phyloP scores from a whole-genome alignment of 2,797 vertebrate genomes.

The Decapterus maruadsi region DNA sequence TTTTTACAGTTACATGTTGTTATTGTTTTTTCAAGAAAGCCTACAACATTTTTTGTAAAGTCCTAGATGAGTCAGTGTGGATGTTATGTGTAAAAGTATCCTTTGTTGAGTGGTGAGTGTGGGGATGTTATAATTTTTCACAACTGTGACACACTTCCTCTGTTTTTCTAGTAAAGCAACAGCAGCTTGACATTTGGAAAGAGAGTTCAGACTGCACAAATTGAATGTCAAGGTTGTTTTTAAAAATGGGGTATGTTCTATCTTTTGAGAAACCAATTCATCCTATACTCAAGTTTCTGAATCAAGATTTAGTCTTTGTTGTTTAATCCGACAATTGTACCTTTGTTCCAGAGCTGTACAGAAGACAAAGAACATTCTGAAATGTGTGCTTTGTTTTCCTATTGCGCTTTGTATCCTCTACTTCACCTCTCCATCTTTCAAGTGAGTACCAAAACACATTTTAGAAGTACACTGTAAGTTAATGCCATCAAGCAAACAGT shows the following conservation, averaged over 20 bases:
- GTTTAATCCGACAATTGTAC: neutral
- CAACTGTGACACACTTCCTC: neutral
- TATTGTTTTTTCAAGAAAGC: too few relatives aligned
- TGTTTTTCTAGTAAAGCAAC: neutral
- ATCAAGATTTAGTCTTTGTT: neutral
- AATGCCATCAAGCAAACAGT: too few relatives aligned
- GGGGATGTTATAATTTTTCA: neutral
- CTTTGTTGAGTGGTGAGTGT: too few relatives aligned
- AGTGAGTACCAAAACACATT: conserved; percentile 44
- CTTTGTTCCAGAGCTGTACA: neutral
- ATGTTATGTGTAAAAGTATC: too few relatives aligned
- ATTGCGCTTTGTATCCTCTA: conserved; percentile 29
- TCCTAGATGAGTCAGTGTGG: too few relatives aligned
- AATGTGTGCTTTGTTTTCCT: conserved; percentile 33
- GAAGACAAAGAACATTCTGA: conserved; percentile 15
- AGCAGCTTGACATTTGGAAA: neutral
- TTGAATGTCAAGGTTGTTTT: neutral
- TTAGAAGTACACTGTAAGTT: neutral
- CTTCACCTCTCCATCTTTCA: conserved; percentile 9
- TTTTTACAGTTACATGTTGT: too few relatives aligned
- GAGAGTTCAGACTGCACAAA: neutral
- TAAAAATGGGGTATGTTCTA: conserved; percentile 42
- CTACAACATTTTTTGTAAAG: too few relatives aligned
- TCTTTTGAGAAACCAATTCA: neutral
- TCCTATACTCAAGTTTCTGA: neutral